Evolutionary conservation across 2,797 vertebrate species (phyloP).

Genomic region (Mormyrus hasselquistii): DNA sequence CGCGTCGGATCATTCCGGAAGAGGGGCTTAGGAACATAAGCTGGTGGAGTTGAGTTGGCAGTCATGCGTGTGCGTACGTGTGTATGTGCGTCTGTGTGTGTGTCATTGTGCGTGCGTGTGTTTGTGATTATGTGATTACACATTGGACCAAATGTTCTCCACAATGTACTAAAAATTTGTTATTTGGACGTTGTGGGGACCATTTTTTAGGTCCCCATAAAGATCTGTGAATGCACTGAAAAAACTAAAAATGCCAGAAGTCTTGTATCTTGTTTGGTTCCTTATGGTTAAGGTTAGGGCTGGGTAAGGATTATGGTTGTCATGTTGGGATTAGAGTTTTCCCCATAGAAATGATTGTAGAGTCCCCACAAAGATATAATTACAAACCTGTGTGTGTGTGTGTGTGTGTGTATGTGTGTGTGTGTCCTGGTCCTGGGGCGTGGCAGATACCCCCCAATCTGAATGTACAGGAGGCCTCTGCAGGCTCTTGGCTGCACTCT

Average conservation of each 20-base stretch:
- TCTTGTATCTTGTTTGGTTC: neutral
- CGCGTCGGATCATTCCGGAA: neutral
- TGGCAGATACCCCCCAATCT: neutral
- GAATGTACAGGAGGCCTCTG: conserved; percentile 19
- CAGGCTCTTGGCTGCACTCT: neutral
- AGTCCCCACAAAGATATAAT: too few relatives aligned
- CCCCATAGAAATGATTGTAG: too few relatives aligned
- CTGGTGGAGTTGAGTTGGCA: neutral
- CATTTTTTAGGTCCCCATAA: neutral
- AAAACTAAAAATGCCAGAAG: neutral
- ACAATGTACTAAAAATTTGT: too few relatives aligned
- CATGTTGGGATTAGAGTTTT: neutral
- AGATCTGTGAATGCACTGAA: neutral
- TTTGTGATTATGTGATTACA: neutral
- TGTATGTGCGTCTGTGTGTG: neutral
- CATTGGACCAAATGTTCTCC: too few relatives aligned
- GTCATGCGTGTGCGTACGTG: neutral
- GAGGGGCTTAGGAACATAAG: neutral
- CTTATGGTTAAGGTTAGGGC: neutral
- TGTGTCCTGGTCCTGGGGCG: neutral
- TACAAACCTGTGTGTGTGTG: neutral
- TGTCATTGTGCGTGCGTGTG: too few relatives aligned
- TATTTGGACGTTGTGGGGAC: too few relatives aligned
- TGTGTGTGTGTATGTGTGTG: neutral
- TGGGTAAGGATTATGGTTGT: neutral